Percentiles rank a stretch among this genome's conserved stretches.
Conservation (phyloP, 2,113 vertebrate species). For the Papio anubis region DNA sequence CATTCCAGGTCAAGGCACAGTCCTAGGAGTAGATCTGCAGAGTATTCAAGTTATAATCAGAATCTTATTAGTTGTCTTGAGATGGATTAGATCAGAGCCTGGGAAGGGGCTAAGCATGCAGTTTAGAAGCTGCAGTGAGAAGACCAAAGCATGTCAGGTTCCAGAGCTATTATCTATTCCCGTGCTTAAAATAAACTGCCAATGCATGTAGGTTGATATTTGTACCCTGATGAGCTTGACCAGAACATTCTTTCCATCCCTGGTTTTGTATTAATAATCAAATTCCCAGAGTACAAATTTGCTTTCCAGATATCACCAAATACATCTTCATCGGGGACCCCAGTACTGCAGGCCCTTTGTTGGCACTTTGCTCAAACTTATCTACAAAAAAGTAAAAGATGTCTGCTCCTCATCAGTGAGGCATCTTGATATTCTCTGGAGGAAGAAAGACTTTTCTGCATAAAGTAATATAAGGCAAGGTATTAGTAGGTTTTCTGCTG, state of each 20-base stretch:
- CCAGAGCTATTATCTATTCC: not conserved
- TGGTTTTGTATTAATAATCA: not conserved
- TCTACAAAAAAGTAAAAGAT: not conserved
- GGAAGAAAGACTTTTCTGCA: not conserved
- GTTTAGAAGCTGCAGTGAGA: not conserved
- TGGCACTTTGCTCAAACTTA: not conserved
- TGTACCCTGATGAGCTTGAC: not conserved
- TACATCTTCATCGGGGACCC: not conserved
- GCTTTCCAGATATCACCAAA: not conserved
- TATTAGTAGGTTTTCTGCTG: not conserved
- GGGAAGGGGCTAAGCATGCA: not conserved
- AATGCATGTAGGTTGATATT: not conserved
- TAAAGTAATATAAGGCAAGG: not conserved
- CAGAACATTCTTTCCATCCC: not conserved
- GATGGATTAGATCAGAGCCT: not conserved
- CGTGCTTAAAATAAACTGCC: not conserved
- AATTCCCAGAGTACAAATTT: not conserved
- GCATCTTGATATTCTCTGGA: constrained; percentile 11
- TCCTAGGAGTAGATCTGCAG: not conserved
- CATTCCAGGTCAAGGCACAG: not conserved
- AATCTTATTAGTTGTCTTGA: not conserved
- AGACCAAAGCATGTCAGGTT: not conserved
- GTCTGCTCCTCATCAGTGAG: not conserved
- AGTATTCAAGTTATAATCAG: not conserved
- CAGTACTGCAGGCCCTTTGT: not conserved